These are phyloP conservation scores for Python bivittatus DNA, from an alignment of 2,113 vertebrate genomes.

Conservation along the genomic window DNA sequence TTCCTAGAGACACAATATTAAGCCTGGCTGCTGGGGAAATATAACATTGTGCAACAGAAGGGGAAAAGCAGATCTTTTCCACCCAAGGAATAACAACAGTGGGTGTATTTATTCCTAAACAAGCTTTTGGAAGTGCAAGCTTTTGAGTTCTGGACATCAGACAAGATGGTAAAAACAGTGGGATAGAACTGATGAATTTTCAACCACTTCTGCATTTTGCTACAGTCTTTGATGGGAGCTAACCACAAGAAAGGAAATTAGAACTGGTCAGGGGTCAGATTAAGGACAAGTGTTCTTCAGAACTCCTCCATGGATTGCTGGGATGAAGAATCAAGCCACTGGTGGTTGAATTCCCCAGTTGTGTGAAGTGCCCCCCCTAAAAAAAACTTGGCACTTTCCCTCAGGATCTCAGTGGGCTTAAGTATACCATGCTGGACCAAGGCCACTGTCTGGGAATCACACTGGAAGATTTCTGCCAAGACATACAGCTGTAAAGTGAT, in stretches of 20 bases:
- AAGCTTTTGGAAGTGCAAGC: background rate
- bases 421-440: background rate
- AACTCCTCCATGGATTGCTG: background rate
- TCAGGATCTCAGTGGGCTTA: background rate
- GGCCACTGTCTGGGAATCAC: background rate
- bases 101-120: background rate
- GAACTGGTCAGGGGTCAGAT: background rate
- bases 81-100: background rate
- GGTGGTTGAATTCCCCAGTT: background rate
- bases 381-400: background rate
- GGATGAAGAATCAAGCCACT: background rate
- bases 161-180: background rate
- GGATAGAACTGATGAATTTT: background rate
- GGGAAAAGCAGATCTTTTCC: background rate
- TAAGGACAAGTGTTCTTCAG: background rate
- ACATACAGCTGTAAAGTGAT: conserved; percentile 5
- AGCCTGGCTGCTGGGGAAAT: background rate
- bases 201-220: background rate
- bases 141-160: background rate
- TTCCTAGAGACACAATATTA: background rate
- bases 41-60: background rate
- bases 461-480: background rate
- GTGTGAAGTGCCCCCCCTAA: background rate
- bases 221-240: background rate
- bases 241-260: background rate